These are phyloP conservation scores for Tachypleus tridentatus DNA, from an alignment of 1,140 invertebrate species.

Conservation along the genomic window DNA sequence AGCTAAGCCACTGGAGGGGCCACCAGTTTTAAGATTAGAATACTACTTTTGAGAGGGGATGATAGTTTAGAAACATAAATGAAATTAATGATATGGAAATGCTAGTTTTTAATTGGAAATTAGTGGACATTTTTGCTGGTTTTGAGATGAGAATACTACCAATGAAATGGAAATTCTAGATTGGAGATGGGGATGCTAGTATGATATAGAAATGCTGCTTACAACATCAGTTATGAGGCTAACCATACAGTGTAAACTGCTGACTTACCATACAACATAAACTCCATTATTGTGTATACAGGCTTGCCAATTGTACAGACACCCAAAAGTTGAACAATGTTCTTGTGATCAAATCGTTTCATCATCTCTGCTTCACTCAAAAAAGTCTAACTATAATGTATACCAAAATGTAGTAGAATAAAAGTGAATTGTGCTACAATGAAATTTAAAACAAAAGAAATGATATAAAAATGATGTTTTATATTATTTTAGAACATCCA, in stretches of 20 bases:
- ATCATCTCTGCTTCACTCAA: slow-evolving; percentile 85
- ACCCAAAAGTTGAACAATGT: slow-evolving; percentile 73
- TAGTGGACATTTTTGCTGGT: too few relatives aligned
- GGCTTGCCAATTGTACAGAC: slow-evolving; percentile 75
- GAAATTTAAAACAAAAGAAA: not conserved
- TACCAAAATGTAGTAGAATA: not conserved
- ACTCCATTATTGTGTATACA: slow-evolving; percentile 82
- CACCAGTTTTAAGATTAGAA: too few relatives aligned
- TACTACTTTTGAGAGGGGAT: too few relatives aligned
- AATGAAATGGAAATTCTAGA: too few relatives aligned
- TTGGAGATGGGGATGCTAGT: too few relatives aligned
- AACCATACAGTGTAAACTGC: slow-evolving; percentile 11
- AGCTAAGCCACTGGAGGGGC: too few relatives aligned
- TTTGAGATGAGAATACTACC: too few relatives aligned
- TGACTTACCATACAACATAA: slow-evolving; percentile 70
- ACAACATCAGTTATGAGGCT: not conserved
- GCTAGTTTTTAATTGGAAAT: too few relatives aligned
- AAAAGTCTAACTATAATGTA: slow-evolving; percentile 55
- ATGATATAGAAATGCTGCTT: not conserved
- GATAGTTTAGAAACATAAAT: too few relatives aligned
- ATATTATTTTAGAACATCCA: too few relatives aligned
- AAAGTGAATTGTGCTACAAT: not conserved
- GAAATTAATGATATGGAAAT: too few relatives aligned
- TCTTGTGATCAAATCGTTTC: slow-evolving; percentile 81
- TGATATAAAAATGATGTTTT: not conserved